These are phyloP conservation scores for Neofelis nebulosa DNA, from an alignment of 2,113 vertebrate genomes.

Conservation along the genomic window DNA sequence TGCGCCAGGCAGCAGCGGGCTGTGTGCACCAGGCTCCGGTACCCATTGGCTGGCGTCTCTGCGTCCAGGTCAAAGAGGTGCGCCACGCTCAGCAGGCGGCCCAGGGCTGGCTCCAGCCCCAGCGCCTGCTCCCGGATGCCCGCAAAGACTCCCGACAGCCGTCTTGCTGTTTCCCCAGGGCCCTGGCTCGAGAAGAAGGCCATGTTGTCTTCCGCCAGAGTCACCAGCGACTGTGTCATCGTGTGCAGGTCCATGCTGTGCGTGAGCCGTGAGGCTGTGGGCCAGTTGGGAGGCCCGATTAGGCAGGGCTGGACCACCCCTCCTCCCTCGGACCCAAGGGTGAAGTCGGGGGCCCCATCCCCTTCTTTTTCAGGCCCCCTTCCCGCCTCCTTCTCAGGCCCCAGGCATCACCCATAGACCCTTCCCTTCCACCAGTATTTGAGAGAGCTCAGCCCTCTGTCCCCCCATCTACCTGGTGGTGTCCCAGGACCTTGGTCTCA, in stretches of 20 bases:
- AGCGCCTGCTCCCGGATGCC: slow-evolving; percentile 89
- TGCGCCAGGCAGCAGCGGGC: slow-evolving; percentile 92
- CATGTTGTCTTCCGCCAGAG: slow-evolving; percentile 91
- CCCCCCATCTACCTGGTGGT: neutral
- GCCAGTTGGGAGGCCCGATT: neutral
- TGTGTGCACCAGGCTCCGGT: slow-evolving; percentile 93
- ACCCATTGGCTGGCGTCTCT: slow-evolving; percentile 92
- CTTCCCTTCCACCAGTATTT: neutral
- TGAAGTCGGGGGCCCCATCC: neutral
- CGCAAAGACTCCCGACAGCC: slow-evolving; percentile 85
- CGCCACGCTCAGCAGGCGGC: slow-evolving; percentile 86
- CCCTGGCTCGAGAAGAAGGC: slow-evolving; percentile 87
- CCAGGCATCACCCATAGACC: neutral
- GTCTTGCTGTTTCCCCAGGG: slow-evolving; percentile 83
- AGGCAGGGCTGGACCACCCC: neutral
- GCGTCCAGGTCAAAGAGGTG: slow-evolving; percentile 94
- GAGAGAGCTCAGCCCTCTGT: neutral
- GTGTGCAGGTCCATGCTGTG: slow-evolving; percentile 90
- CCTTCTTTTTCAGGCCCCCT: neutral
- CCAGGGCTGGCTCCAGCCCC: slow-evolving; percentile 88
- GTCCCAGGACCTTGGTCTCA: neutral
- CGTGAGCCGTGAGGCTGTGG: slow-evolving; percentile 61
- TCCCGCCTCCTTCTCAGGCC: neutral
- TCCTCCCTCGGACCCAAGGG: neutral
- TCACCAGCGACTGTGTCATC: slow-evolving; percentile 89